Base-by-base conservation (phyloP, 2,113 vertebrate genomes). In the Paraplagusia blochii region DNA sequence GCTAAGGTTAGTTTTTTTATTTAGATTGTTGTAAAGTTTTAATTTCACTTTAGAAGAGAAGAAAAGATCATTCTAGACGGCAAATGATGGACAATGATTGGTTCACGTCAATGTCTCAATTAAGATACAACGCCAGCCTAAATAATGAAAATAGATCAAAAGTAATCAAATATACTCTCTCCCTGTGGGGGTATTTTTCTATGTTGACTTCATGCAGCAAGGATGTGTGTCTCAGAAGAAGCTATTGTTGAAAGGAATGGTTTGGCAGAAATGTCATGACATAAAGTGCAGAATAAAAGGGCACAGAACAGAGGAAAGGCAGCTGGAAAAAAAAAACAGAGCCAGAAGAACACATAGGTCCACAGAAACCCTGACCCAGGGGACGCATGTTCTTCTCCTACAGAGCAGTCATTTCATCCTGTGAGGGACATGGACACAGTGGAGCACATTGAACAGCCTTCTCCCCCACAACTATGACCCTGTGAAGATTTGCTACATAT, bases 401-500 rank as follows among this genome's bases (percentile, higher is more conserved):
- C 9, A 11, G 55, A 45, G 43, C 18, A 68, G 45, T 12, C 10
- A 42, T 53, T 50, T 19, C 8, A 60, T 7, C 5, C 60, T 35
- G 14, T 14, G 11, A 35, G 55, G 29, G 48, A 8, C 14, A 58
- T 29, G 11, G 54, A 29, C 40, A 48, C 63, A 19, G 22, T 29
- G 22, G 22, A 2, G 40, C 57, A 35, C 12, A 35, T 51, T 46
- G 52, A 72, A 34, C 15, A 33, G 14, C 38, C 15, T 59, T 46
- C 45, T 39, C 47, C 53, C n/a, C 44, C 58, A n/a, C 34, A 44
- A 53, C 38, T 60, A 18, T 1, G n/a, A 79, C 63, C 72, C 69
- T 62, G 72, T 72, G 77, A 44, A n/a, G 69, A 66, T 50, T 40
- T 33, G 55, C 44, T 8, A 6, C 22, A 6, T 29, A 77, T 71